These are phyloP conservation scores for Agonopterix alstromeriana DNA, from an alignment of 2,888 invertebrate species.

Conservation along the genomic window DNA sequence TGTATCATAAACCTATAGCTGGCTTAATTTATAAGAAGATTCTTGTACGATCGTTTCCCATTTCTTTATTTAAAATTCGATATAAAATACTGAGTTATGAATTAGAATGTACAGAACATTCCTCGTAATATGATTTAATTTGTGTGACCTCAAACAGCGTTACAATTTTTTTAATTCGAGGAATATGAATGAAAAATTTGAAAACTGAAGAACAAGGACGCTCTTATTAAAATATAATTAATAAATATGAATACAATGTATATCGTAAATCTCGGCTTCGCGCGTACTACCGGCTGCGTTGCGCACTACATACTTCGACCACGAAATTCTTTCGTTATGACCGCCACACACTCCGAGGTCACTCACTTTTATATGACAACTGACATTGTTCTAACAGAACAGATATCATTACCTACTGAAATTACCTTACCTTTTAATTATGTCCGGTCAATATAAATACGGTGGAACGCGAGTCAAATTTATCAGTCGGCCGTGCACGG, in stretches of 20 bases:
- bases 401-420: slow-evolving; percentile 39
- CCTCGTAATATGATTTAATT: too few relatives aligned
- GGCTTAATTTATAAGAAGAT: too few relatives aligned
- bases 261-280: neutral
- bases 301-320: slow-evolving; percentile 57
- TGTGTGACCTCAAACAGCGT: too few relatives aligned
- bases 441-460: slow-evolving; percentile 68
- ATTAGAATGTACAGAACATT: too few relatives aligned
- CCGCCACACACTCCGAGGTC: slow-evolving; percentile 63
- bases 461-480: slow-evolving; percentile 25
- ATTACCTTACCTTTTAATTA: slow-evolving; percentile 62
- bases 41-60: too few relatives aligned
- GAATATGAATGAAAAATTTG: too few relatives aligned
- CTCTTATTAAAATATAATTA: neutral
- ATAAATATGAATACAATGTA: too few relatives aligned
- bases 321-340: slow-evolving; percentile 59
- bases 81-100: too few relatives aligned
- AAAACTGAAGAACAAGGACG: neutral
- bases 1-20: too few relatives aligned
- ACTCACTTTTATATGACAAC: slow-evolving; percentile 54
- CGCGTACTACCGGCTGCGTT: slow-evolving; percentile 23
- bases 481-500: slow-evolving; percentile 53
- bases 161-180: too few relatives aligned
- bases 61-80: too few relatives aligned
- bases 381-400: slow-evolving; percentile 65